A percentile compares a stretch with the other conserved stretches of the same genome.
phyloP scores from a whole-genome alignment of 2,113 vertebrate species.

The Crypturellus undulatus region DNA sequence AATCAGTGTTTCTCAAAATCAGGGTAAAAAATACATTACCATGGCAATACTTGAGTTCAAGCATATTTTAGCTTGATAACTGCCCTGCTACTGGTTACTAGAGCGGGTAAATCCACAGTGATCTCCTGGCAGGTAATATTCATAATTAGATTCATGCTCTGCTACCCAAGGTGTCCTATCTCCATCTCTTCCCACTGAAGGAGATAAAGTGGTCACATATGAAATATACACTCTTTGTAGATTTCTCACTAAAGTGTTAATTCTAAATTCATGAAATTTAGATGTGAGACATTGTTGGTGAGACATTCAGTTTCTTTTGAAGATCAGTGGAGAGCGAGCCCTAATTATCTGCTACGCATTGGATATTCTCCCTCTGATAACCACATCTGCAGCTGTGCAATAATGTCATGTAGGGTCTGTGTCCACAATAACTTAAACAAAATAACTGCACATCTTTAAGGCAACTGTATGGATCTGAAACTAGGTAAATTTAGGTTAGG shows the following conservation, averaged over 20 bases:
- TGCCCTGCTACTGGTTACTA: background rate
- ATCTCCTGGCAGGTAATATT: background rate
- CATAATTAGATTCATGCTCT: background rate
- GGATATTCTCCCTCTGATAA: background rate
- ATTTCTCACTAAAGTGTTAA: background rate
- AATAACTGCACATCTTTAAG: background rate
- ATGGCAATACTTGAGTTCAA: background rate
- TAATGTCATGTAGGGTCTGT: accelerated
- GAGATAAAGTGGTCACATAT: accelerated
- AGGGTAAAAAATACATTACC: background rate
- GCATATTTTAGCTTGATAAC: background rate
- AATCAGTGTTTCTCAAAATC: background rate
- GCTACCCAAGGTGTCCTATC: background rate
- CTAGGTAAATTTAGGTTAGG: background rate
- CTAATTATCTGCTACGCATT: background rate
- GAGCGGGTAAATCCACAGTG: background rate
- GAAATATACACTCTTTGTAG: background rate
- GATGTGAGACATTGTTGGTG: background rate
- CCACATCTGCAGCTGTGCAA: background rate
- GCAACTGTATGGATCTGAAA: background rate
- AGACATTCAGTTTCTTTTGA: background rate
- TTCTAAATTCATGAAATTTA: background rate
- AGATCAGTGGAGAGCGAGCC: background rate
- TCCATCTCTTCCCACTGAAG: background rate
- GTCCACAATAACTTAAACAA: background rate